phyloP scores from a whole-genome alignment of 2,797 vertebrate genomes.

The Malacoraja senta region DNA sequence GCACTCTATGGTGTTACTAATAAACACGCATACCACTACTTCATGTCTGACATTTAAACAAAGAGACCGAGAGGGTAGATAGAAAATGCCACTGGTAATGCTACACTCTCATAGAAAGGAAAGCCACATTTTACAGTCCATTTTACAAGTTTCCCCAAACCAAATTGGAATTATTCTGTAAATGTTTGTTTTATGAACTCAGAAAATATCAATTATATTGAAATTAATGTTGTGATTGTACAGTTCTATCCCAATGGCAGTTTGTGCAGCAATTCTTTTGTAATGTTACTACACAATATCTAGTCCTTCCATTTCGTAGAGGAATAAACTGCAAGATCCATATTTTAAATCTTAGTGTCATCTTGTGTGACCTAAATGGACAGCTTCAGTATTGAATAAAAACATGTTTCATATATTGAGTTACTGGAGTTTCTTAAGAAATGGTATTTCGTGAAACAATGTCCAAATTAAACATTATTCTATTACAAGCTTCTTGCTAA shows the following conservation, averaged over 20 bases:
- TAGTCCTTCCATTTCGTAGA: neutral
- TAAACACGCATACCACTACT: conserved; percentile 26
- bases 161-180: neutral
- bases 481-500: neutral
- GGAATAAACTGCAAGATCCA: neutral
- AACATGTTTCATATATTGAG: neutral
- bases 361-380: neutral
- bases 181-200: neutral
- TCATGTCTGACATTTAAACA: conserved; percentile 38
- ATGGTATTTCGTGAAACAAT: neutral
- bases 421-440: neutral
- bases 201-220: neutral
- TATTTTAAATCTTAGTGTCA: neutral
- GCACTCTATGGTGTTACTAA: conserved; percentile 6
- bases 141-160: neutral
- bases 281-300: neutral
- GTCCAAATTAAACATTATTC: neutral
- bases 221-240: neutral
- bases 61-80: neutral
- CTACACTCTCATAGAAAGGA: neutral
- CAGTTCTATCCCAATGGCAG: neutral
- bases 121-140: conserved; percentile 1
- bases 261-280: neutral
- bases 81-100: conserved; percentile 35
- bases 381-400: neutral